Conservation (phyloP, 2,888 invertebrate species). For the Oxycera nigricornis region DNA sequence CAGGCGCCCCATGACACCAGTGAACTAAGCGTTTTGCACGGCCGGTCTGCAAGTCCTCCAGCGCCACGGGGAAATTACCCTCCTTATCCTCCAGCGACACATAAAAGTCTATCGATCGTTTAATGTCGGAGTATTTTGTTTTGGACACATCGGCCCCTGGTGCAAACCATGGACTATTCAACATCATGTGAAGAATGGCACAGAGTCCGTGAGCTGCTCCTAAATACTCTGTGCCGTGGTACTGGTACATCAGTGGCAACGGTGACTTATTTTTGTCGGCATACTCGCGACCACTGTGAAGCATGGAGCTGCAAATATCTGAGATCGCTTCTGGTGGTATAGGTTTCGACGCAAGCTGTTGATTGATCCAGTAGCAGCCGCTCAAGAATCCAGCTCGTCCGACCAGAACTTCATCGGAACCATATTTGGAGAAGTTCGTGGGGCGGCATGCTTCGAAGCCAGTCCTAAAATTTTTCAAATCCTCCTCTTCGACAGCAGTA, state of each 20-base stretch:
- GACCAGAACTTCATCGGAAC: constrained; percentile 85
- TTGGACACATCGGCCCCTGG: constrained; percentile 52
- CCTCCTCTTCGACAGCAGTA: constrained; percentile 61
- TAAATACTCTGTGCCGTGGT: constrained; percentile 61
- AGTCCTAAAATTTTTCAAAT: constrained; percentile 57
- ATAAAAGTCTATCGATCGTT: constrained; percentile 71
- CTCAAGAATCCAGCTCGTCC: constrained; percentile 84
- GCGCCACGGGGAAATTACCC: constrained; percentile 79
- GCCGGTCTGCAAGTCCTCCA: constrained; percentile 68
- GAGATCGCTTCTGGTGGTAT: constrained; percentile 64
- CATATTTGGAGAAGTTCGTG: constrained; percentile 67
- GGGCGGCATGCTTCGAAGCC: constrained; percentile 64
- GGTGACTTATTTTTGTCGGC: constrained; percentile 66
- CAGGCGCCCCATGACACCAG: constrained; percentile 92
- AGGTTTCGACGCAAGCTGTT: constrained; percentile 55
- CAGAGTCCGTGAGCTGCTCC: constrained; percentile 73
- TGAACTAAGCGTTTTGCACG: constrained; percentile 76
- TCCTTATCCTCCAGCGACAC: constrained; percentile 67
- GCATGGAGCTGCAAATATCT: constrained; percentile 72
- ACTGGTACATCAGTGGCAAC: constrained; percentile 79
- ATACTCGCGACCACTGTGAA: constrained; percentile 76
- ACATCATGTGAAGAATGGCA: constrained; percentile 70
- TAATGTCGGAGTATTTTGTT: constrained; percentile 67
- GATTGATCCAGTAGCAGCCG: constrained; percentile 75
- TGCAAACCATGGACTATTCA: constrained; percentile 65